phyloP scores from a whole-genome alignment of 2,888 invertebrate species.

The Chymomyza caudatula region DNA sequence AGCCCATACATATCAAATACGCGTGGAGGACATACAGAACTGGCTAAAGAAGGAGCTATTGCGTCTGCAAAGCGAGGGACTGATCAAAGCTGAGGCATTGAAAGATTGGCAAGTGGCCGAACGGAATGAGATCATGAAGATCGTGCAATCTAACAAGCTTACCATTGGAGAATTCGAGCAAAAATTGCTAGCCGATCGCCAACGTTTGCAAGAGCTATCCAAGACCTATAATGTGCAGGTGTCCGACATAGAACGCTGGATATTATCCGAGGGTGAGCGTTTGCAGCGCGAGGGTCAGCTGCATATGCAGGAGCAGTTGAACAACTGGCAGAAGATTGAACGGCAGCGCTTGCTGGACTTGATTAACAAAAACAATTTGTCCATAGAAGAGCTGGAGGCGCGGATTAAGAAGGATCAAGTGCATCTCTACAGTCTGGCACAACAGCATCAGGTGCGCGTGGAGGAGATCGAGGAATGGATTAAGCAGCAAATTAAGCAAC shows the following conservation, averaged over 20 bases:
- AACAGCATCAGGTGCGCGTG: slow-evolving; percentile 74
- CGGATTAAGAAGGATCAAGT: slow-evolving; percentile 71
- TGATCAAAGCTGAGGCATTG: slow-evolving; percentile 72
- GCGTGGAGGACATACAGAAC: slow-evolving; percentile 73
- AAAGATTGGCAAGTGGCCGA: slow-evolving; percentile 75
- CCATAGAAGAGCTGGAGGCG: slow-evolving; percentile 72
- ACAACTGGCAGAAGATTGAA: slow-evolving; percentile 75
- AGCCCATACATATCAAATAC: slow-evolving; percentile 73
- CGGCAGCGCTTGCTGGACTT: slow-evolving; percentile 67
- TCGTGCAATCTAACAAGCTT: slow-evolving; percentile 72
- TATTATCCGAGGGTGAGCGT: slow-evolving; percentile 73
- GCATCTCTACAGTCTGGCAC: slow-evolving; percentile 71
- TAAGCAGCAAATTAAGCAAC: slow-evolving; percentile 69
- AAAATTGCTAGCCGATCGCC: slow-evolving; percentile 67
- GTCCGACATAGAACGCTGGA: slow-evolving; percentile 74
- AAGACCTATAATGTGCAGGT: slow-evolving; percentile 73
- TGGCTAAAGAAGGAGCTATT: slow-evolving; percentile 74
- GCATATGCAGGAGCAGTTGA: slow-evolving; percentile 69
- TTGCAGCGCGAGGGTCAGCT: slow-evolving; percentile 68
- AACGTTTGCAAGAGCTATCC: slow-evolving; percentile 67
- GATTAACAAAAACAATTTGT: slow-evolving; percentile 70
- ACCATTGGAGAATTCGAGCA: slow-evolving; percentile 74
- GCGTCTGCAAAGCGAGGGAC: slow-evolving; percentile 70
- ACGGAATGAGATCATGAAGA: slow-evolving; percentile 61
- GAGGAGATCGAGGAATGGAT: slow-evolving; percentile 77